A percentile compares a stretch with the other conserved stretches of the same genome.
Evolutionary conservation across 2,888 invertebrate species (phyloP).

Genomic region (Acanthococcus lagerstroemiae): DNA sequence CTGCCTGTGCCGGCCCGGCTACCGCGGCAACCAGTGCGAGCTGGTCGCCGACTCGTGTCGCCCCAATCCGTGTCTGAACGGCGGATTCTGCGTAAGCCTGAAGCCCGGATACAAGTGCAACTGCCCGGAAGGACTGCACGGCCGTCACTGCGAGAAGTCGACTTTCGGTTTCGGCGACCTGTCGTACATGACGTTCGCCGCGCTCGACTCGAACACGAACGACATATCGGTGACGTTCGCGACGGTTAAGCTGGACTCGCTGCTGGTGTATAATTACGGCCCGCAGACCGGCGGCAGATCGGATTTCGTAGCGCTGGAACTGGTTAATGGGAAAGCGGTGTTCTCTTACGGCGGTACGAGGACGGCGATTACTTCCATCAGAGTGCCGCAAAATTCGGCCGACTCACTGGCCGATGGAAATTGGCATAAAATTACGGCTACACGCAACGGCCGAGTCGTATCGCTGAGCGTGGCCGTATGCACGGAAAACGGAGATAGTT

Average conservation of each 20-base stretch:
- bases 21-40: constrained; percentile 83
- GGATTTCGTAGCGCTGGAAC: constrained; percentile 84
- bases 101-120: constrained; percentile 70
- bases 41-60: constrained; percentile 78
- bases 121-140: constrained; percentile 80
- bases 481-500: constrained; percentile 74
- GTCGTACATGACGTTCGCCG: constrained; percentile 79
- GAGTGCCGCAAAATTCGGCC: constrained; percentile 16
- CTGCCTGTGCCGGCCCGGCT: constrained; percentile 83
- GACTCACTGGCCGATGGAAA: constrained; percentile 67
- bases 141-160: constrained; percentile 80
- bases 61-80: constrained; percentile 84
- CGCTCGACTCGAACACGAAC: constrained; percentile 77
- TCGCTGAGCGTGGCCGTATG: constrained; percentile 73
- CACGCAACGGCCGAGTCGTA: constrained; percentile 77
- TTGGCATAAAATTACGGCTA: constrained; percentile 87
- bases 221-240: constrained; percentile 85
- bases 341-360: constrained; percentile 85
- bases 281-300: constrained; percentile 77
- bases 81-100: constrained; percentile 77
- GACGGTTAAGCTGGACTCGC: constrained; percentile 72
- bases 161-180: constrained; percentile 81
- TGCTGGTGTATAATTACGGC: constrained; percentile 87
- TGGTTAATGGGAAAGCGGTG: constrained; percentile 69
- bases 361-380: constrained; percentile 72